These are phyloP conservation scores for Trematomus bernacchii DNA, from an alignment of 2,797 vertebrate genomes.

Conservation along the genomic window DNA sequence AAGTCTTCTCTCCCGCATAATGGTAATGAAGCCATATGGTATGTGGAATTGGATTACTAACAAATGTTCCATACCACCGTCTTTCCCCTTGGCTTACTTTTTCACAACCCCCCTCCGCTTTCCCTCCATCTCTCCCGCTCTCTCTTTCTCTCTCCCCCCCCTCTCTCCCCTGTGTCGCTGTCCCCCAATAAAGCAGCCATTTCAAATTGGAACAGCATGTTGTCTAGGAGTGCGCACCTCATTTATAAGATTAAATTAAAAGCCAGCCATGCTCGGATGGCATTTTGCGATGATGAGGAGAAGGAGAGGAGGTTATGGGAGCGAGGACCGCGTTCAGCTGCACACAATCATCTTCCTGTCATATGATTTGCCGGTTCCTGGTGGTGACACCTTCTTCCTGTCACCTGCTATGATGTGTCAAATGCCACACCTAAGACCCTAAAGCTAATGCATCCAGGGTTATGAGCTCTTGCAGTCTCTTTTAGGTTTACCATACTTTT, in stretches of 20 bases:
- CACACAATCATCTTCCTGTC: constrained; percentile 83
- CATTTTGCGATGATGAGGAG: constrained; percentile 75
- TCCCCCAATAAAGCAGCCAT: constrained; percentile 84
- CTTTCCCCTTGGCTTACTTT: constrained; percentile 74
- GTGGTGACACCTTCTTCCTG: constrained; percentile 82
- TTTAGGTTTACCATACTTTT: constrained; percentile 25
- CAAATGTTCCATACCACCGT: constrained; percentile 83
- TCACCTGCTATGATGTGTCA: constrained; percentile 83
- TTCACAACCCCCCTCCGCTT: constrained; percentile 38
- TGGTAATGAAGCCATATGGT: constrained; percentile 83
- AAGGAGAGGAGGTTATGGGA: constrained; percentile 46
- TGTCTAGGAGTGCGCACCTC: constrained; percentile 84
- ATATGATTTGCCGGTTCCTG: constrained; percentile 80
- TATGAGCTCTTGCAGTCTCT: constrained; percentile 38
- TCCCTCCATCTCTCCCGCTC: constrained; percentile 35
- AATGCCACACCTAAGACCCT: constrained; percentile 78
- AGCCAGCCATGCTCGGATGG: constrained; percentile 83
- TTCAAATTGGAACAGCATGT: constrained; percentile 88
- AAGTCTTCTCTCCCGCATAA: constrained; percentile 84
- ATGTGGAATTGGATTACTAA: constrained; percentile 85
- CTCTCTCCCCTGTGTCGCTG: constrained; percentile 76
- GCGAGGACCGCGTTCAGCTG: constrained; percentile 72
- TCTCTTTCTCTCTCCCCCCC: constrained; percentile 10
- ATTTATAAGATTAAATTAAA: constrained; percentile 89
- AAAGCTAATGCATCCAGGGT: constrained; percentile 62